Percentiles rank a stretch among this genome's conserved stretches.
phyloP scores from a whole-genome alignment of 2,888 invertebrate genomes.

The Anthophora plumipes region DNA sequence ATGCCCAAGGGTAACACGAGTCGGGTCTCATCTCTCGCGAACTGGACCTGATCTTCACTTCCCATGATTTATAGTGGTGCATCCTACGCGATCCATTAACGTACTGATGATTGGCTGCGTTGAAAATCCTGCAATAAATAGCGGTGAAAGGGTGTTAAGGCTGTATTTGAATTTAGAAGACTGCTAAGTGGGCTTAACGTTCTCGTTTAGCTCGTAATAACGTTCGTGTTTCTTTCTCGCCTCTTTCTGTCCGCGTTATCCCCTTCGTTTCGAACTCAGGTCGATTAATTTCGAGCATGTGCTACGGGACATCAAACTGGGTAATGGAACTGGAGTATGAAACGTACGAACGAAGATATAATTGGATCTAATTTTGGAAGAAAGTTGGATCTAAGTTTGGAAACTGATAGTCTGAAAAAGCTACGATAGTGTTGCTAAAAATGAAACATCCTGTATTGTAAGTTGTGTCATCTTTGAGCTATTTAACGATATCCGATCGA shows the following conservation, averaged over 20 bases:
- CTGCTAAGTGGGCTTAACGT: conserved; percentile 69
- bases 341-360: no score
- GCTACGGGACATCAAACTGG: no score
- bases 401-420: no score
- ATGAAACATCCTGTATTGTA: no score
- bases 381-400: no score
- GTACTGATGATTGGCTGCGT: conserved; percentile 53
- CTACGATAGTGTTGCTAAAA: no score
- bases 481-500: neutral
- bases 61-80: conserved; percentile 68
- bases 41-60: conserved; percentile 58
- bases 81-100: conserved; percentile 63
- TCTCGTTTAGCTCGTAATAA: conserved; percentile 70
- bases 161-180: conserved; percentile 65
- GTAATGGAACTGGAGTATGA: no score
- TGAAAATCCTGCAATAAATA: conserved; percentile 65
- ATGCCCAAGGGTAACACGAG: conserved; percentile 24
- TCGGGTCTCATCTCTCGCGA: conserved; percentile 21
- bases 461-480: no score
- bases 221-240: conserved; percentile 22
- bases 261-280: no score
- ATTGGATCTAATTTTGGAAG: no score
- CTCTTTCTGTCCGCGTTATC: neutral
- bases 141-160: conserved; percentile 53
- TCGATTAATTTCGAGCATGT: no score